phyloP scores from a whole-genome alignment of 2,797 vertebrate genomes.

The Eutrigla gurnardus region DNA sequence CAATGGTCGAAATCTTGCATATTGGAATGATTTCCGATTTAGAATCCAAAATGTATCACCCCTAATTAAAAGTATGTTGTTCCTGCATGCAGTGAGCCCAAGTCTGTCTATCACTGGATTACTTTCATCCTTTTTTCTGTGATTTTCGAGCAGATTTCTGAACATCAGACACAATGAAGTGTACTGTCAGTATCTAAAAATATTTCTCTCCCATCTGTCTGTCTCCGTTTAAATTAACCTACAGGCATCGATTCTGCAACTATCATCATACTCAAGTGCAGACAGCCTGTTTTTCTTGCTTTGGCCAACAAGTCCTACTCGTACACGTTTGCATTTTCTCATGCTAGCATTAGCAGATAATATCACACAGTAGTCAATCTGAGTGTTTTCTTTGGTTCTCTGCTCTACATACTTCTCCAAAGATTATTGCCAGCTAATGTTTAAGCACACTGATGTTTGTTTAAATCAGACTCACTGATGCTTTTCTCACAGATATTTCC shows the following conservation, averaged over 20 bases:
- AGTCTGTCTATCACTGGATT: neutral
- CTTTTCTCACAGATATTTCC: slow-evolving; percentile 32
- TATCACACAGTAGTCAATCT: neutral
- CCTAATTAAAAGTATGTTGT: too few relatives aligned
- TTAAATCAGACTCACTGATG: slow-evolving; percentile 25
- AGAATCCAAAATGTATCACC: too few relatives aligned
- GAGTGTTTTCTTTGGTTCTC: slow-evolving; percentile 33
- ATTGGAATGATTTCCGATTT: too few relatives aligned
- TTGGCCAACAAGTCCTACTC: neutral
- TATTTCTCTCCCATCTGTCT: neutral
- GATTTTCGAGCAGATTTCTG: neutral
- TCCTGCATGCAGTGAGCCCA: neutral
- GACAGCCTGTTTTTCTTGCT: slow-evolving; percentile 19
- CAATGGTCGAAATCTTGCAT: too few relatives aligned
- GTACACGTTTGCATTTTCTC: slow-evolving; percentile 2
- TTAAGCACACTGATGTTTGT: slow-evolving; percentile 5
- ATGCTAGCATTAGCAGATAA: slow-evolving; percentile 9
- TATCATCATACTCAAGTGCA: slow-evolving; percentile 2
- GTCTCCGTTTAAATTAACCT: neutral
- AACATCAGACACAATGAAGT: neutral
- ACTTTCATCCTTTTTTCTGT: neutral
- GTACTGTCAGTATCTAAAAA: neutral
- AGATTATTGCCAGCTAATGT: slow-evolving; percentile 5
- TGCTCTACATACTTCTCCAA: slow-evolving; percentile 8
- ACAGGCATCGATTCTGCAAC: neutral